Evolutionary conservation across 2,797 vertebrate genomes (phyloP), one percentile per base, ranked within the genome.

Genomic region (Chloroceryle amazona): DNA sequence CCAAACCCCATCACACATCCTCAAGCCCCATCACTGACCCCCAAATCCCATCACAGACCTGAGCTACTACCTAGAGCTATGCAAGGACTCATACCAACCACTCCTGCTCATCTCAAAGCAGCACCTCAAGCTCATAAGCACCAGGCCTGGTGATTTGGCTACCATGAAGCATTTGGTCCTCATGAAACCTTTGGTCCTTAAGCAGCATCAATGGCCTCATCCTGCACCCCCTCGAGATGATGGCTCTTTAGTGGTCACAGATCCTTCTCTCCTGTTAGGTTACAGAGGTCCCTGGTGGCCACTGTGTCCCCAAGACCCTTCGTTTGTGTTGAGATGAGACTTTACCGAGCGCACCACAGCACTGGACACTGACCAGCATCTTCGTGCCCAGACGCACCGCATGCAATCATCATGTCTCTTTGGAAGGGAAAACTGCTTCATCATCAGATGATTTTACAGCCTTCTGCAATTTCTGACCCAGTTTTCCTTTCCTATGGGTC

Each of bases 331-430:
- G 39, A 51, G 57, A 60, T 4, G 29, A 71, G n/a, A 46, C 5
- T 35, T 78, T 9, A 46, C 49, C 0, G 0, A 86, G 37, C 0
- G 0, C 37, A 35, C 5, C 49, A 4, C 42, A 61, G 41, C 23
- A 62, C 9, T 4, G 3, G 1, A 23, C 20, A 39, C 14, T 3
- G 11, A 1, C 18, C 11, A 58, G 21, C 42, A 67, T 39, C 33
- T 47, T 61, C 2, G 0, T 1, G 13, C 14, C 46, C 3, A 8
- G 29, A 29, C 23, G 42, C 3, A 0, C 28, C 1, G 1, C 2
- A 1, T 0, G 4, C 4, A 1, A 42, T 12, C 6, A 1, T 17
- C 0, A 1, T 7, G 44, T 26, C 1, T 0, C 28, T 68, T 46
- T 83, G 89, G 42, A 39, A 54, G 1, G 26, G 29, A 63, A 90